Percentiles rank a stretch among this genome's conserved stretches.
These are phyloP conservation scores for Embiotoca jacksoni DNA, from an alignment of 2,113 vertebrate genomes.

Conservation along the genomic window DNA sequence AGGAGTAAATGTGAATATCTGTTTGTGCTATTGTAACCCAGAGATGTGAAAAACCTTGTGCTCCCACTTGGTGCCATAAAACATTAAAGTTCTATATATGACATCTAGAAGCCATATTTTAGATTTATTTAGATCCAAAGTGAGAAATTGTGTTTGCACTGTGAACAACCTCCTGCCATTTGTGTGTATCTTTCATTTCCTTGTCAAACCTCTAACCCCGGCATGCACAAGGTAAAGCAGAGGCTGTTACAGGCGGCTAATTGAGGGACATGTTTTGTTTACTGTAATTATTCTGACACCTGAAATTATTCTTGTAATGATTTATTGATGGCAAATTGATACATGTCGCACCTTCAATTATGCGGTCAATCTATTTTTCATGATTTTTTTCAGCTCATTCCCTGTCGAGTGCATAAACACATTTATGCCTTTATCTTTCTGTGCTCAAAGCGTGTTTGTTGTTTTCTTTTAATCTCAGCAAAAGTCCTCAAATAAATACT, in stretches of 20 bases:
- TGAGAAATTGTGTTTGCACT: too few species aligned
- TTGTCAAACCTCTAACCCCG: neutral
- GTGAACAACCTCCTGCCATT: too few species aligned
- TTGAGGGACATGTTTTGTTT: conserved; percentile 55
- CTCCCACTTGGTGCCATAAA: too few species aligned
- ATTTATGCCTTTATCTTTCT: conserved; percentile 5
- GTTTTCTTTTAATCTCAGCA: neutral
- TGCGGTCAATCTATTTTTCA: conserved; percentile 21
- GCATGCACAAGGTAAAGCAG: neutral
- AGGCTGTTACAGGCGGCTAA: neutral
- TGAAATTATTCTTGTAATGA: conserved; percentile 34
- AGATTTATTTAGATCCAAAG: too few species aligned
- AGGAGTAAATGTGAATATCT: too few species aligned
- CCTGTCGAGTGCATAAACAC: conserved; percentile 15
- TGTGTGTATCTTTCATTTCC: neutral
- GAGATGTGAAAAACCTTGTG: too few species aligned
- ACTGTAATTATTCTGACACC: conserved; percentile 50
- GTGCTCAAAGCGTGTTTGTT: too few species aligned
- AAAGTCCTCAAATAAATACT: neutral
- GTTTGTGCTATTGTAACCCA: too few species aligned
- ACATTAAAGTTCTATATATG: too few species aligned
- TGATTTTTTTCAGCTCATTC: neutral
- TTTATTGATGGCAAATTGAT: conserved; percentile 55
- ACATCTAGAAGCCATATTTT: too few species aligned
- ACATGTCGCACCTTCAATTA: conserved; percentile 42